Base-by-base conservation (phyloP, 2,113 vertebrate genomes). In the Monopterus albus region DNA sequence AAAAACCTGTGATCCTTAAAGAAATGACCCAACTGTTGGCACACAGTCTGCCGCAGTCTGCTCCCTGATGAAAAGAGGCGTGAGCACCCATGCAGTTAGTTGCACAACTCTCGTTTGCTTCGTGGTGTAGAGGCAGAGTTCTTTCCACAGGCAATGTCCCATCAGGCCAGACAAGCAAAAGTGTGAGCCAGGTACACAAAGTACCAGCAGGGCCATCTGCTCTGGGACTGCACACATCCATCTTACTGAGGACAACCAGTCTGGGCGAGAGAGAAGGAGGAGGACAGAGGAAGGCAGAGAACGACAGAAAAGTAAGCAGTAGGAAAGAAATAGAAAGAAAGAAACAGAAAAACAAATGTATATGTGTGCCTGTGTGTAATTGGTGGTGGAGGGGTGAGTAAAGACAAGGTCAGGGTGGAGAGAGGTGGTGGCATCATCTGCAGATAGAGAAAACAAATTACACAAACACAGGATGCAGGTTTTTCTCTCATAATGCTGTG, bases 131-230 rank as follows among this genome's bases (percentile, higher is more conserved):
- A 35, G 72, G 76, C 61, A 52, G 71, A 75, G 61, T 71, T 67
- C 74, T 81, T 58, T 87, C 84, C 85, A 72, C 66, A 80, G 84
- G 89, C 83, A 86, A 78, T 71, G 78, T 80, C 82, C 83, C 79
- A 38, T 87, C 86, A 90, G 81, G 72, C 82, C 84, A 88, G 84
- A 90, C 86, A 86, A 85, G 84, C 72, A 78, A 81, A 69, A 89
- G 78, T 88, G 85, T 79, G 88, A 88, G 76, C 67, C 33, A 64
- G 84, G 77, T 83, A 85, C 87, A 91, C 66, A 29, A 52, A 79
- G 78, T 63, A 91, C 83, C 89, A 91, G 88, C 88, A 82, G 52
- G 80, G 81, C 86, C 91, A 90, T 91, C 90, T 92, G 87, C 86
- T 86, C 84, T 82, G 82, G 87, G 86, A 89, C 86, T 75, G 87